These are phyloP conservation scores for Exaiptasia diaphana DNA, from an alignment of 64 coral and sea anemone genomes.

Conservation along the genomic window DNA sequence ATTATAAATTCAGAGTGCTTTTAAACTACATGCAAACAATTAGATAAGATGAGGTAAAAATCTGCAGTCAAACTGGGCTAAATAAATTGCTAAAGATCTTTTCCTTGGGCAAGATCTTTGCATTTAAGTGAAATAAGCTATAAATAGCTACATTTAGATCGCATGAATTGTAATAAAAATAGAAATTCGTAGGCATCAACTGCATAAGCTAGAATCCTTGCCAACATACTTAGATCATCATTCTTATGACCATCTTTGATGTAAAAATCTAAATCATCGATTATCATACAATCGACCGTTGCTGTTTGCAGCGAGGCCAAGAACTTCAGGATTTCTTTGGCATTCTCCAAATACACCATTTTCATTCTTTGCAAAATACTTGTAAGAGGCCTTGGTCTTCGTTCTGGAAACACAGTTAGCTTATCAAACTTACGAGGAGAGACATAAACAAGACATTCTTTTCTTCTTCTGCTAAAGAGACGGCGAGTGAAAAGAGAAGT, in stretches of 20 bases:
- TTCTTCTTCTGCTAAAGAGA: constrained; percentile 59
- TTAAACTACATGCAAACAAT: no score
- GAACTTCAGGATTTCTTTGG: constrained; percentile 55
- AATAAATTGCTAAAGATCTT: no score
- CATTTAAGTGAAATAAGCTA: no score
- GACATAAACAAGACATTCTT: constrained; percentile 65
- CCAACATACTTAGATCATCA: constrained; percentile 59
- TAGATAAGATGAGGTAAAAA: no score
- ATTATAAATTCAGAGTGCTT: no score
- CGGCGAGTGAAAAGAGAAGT: constrained; percentile 73
- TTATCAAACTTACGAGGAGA: constrained; percentile 49
- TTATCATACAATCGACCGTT: constrained; percentile 48
- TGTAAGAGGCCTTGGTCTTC: constrained; percentile 31
- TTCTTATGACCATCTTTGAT: constrained; percentile 25
- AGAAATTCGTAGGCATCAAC: constrained; percentile 58
- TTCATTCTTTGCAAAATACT: constrained; percentile 55
- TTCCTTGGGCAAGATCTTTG: no score
- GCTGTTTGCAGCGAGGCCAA: constrained; percentile 78
- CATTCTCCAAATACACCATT: constrained; percentile 68
- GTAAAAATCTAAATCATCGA: constrained; percentile 53
- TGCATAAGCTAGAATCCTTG: constrained; percentile 63
- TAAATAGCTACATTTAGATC: no score
- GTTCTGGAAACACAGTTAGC: constrained; percentile 44
- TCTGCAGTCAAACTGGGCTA: no score
- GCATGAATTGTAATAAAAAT: no score